Evolutionary conservation across 2,888 invertebrate genomes (phyloP).

Genomic region (Aphodius sticticus): DNA sequence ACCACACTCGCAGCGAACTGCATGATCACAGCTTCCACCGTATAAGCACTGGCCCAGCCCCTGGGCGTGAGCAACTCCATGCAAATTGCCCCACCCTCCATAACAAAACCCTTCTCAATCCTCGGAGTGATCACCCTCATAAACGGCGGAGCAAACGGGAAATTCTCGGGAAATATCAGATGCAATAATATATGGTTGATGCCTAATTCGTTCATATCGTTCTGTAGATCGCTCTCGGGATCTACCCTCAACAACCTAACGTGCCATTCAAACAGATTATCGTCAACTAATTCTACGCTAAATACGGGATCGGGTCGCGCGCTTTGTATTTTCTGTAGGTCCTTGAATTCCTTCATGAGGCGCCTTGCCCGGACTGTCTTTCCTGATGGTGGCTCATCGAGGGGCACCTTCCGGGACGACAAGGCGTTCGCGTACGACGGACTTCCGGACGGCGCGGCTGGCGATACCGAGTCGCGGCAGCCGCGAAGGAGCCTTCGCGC

Average conservation of each 20-base stretch:
- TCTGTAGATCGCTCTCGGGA: constrained; percentile 83
- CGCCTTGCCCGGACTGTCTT: constrained; percentile 77
- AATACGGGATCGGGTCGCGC: constrained; percentile 77
- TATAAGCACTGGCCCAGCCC: constrained; percentile 89
- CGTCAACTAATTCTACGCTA: constrained; percentile 84
- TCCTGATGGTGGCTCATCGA: constrained; percentile 62
- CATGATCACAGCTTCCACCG: constrained; percentile 87
- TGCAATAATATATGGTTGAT: constrained; percentile 80
- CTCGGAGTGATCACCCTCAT: constrained; percentile 70
- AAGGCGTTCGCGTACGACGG: constrained; percentile 58
- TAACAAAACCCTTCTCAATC: constrained; percentile 81
- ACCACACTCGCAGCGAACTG: constrained; percentile 89
- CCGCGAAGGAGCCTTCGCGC: constrained; percentile 55
- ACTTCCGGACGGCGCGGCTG: constrained; percentile 60
- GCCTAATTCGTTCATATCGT: constrained; percentile 80
- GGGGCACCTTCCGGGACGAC: constrained; percentile 50
- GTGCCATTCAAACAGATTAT: constrained; percentile 89
- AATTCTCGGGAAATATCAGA: constrained; percentile 86
- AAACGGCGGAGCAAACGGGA: constrained; percentile 89
- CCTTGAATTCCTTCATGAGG: constrained; percentile 83
- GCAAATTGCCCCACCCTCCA: constrained; percentile 91
- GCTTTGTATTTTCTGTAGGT: constrained; percentile 78
- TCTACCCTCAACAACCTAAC: constrained; percentile 83
- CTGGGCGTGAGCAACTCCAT: constrained; percentile 88
- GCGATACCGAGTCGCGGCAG: constrained; percentile 57